Evolutionary conservation across 2,888 invertebrate species (phyloP), one percentile per base, ranked within the genome.

Genomic region (Stramonita haemastoma): DNA sequence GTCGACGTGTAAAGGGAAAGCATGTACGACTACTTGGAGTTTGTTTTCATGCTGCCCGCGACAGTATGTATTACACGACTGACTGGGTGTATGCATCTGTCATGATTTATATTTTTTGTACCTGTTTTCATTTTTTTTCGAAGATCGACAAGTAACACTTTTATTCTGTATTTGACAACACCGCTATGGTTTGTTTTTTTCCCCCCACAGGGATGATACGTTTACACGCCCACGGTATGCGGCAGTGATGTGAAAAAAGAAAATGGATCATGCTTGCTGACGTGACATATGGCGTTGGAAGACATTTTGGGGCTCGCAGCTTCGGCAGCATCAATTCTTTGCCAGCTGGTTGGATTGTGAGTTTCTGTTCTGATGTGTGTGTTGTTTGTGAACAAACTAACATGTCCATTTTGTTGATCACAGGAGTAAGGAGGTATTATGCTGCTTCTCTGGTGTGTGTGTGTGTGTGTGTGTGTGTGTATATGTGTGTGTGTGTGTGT

Each of bases 311-410:
- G 88, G 26, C 36, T 84, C 0, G 79, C 87, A 36, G 92, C 93
- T 60, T 92, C 93, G 29, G 70, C 91, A 22, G 91, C 93, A 66
- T 93, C 94, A 70, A 90, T 93, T 29, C 91, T 91, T 85, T 92
- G 93, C 73, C 94, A 94, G 91, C 90, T 94, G 29, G 92, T 94
- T 77, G 94, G 94, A 88, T 87, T 94, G 94, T 94, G 92, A 92
- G 94, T 92, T 90, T 66, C 4, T 46, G 46, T 56, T 66, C 34
- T 66, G 11, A 73, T 73, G 29, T 73, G 29, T 73, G 66, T 66
- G 11, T 26, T 73, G 29, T 73, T 2, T 73, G 66, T n/a, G 29
- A 11, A 73, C 73, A 73, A 73, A 46, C 8, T 46, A 46, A 46
- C 46, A 46, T 46, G 46, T 5, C 46, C 2, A 46, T 46, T 2